These are phyloP conservation scores for Antrozous pallidus DNA, from an alignment of 2,797 vertebrate genomes.

Conservation along the genomic window DNA sequence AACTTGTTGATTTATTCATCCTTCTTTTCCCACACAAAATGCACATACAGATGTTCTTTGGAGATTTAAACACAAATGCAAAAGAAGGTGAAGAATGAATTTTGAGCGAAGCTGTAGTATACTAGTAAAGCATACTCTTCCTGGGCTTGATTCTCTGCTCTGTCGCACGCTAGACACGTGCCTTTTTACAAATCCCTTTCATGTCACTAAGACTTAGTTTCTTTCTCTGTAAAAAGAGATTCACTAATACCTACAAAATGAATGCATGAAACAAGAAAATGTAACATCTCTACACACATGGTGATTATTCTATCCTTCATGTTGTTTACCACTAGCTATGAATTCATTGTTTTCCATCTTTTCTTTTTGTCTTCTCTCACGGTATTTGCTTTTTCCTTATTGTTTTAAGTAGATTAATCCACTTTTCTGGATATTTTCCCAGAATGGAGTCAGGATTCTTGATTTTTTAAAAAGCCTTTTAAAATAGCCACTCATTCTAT, in stretches of 20 bases:
- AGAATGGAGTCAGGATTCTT: not conserved
- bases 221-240: not conserved
- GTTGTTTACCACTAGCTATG: not conserved
- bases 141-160: not conserved
- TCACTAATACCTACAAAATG: not conserved
- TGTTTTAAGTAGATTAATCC: not conserved
- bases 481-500: not conserved
- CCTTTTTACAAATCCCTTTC: not conserved
- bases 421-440: not conserved
- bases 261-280: not conserved
- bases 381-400: not conserved
- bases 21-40: not conserved
- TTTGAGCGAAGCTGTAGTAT: not conserved
- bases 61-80: not conserved
- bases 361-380: not conserved
- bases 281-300: rapidly evolving
- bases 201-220: not conserved
- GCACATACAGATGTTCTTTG: not conserved
- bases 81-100: not conserved
- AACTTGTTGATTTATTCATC: not conserved
- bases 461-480: not conserved
- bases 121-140: not conserved
- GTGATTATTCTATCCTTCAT: not conserved
- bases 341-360: not conserved
- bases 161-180: not conserved